These are phyloP conservation scores for Symphodus melops DNA, from an alignment of 2,113 vertebrate species.

Conservation along the genomic window DNA sequence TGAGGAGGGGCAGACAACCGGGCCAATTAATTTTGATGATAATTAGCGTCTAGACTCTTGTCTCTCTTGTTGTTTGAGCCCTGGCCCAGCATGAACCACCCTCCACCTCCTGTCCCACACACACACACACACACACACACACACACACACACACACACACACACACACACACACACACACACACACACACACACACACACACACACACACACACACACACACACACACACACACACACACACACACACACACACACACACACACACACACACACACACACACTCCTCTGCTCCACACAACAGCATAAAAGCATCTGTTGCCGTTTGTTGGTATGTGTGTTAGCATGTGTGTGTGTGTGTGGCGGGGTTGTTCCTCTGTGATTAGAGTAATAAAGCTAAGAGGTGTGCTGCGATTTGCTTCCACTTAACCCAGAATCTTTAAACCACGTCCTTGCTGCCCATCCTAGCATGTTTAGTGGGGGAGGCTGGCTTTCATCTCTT, in stretches of 20 bases:
- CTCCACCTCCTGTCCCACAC: neutral
- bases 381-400: slow-evolving; percentile 49
- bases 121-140: neutral
- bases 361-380: slow-evolving; percentile 30
- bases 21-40: slow-evolving; percentile 68
- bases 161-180: neutral
- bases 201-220: too few species aligned
- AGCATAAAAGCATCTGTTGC: slow-evolving; percentile 38
- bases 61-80: slow-evolving; percentile 46
- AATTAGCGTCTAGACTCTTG: slow-evolving; percentile 71
- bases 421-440: slow-evolving; percentile 61
- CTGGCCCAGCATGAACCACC: slow-evolving; percentile 19
- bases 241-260: slow-evolving; percentile 5
- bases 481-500: slow-evolving; percentile 34
- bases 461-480: neutral
- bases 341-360: neutral
- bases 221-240: too few species aligned
- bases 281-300: neutral
- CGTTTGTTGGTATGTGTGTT: slow-evolving; percentile 2
- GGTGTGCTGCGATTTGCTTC: slow-evolving; percentile 43
- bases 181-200: neutral
- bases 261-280: neutral
- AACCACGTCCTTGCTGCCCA: slow-evolving; percentile 8
- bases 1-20: slow-evolving; percentile 52
- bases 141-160: slow-evolving; percentile 1